Conservation (phyloP, 1,140 invertebrate species). For the Thrips palmi region DNA sequence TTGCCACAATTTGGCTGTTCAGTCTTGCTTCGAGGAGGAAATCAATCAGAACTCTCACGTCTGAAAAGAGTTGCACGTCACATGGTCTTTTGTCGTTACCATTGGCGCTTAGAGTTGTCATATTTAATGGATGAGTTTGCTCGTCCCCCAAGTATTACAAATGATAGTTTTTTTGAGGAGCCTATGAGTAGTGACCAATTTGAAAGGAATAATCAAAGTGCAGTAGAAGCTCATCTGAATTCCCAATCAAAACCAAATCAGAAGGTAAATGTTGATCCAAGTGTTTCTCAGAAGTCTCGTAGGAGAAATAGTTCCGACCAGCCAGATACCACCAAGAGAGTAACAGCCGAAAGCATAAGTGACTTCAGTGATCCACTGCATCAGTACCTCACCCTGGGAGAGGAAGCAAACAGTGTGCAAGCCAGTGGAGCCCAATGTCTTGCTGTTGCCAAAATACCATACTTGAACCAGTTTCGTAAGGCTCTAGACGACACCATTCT, state of each 20-base stretch:
- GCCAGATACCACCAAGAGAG: conserved; percentile 22
- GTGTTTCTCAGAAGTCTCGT: no score
- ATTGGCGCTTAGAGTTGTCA: conserved; percentile 77
- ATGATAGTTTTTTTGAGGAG: conserved; percentile 2
- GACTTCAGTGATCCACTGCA: conserved; percentile 66
- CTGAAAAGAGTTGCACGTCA: conserved; percentile 68
- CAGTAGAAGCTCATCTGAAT: not conserved
- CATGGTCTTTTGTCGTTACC: conserved; percentile 75
- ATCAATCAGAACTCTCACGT: conserved; percentile 51
- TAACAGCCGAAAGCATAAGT: conserved; percentile 32
- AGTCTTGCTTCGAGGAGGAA: conserved; percentile 66
- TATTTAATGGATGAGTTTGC: conserved; percentile 75
- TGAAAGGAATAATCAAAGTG: no score
- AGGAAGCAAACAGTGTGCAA: conserved; percentile 27
- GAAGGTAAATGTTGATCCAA: no score
- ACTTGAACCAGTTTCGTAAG: conserved; percentile 49
- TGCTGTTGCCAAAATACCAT: conserved; percentile 35
- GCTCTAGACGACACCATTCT: conserved; percentile 53
- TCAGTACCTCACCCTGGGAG: conserved; percentile 36
- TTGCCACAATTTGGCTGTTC: conserved; percentile 72
- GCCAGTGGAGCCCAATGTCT: conserved; percentile 14
- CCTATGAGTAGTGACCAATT: conserved; percentile 1
- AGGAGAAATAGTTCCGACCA: no score
- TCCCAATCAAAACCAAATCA: not conserved
- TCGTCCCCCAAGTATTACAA: no score